These are phyloP conservation scores for Pseudorhombus dupliciocellatus DNA, from an alignment of 2,113 vertebrate genomes.

Conservation along the genomic window DNA sequence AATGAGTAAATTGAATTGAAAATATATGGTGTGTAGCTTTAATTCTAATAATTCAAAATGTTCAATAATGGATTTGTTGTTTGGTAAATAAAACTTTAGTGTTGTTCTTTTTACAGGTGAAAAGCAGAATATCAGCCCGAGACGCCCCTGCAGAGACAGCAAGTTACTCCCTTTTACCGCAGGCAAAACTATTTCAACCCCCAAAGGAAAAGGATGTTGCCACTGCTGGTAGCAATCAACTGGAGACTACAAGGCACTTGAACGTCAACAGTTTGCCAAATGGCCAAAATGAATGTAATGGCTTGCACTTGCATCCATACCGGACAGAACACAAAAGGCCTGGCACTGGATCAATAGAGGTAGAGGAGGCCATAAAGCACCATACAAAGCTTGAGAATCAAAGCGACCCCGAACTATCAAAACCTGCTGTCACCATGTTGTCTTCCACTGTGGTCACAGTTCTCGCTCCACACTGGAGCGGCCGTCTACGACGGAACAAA, in stretches of 20 bases:
- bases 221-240: slow-evolving; percentile 18
- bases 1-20: no score
- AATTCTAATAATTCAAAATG: neutral
- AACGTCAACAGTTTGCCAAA: slow-evolving; percentile 17
- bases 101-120: slow-evolving; percentile 56
- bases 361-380: slow-evolving; percentile 23
- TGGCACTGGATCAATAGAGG: slow-evolving; percentile 10
- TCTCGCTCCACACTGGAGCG: slow-evolving; percentile 76
- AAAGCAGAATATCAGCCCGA: slow-evolving; percentile 27
- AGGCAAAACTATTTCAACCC: slow-evolving; percentile 21
- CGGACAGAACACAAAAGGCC: slow-evolving; percentile 18
- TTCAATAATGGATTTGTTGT: neutral
- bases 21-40: neutral
- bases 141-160: slow-evolving; percentile 8
- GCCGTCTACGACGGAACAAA: slow-evolving; percentile 63
- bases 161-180: slow-evolving; percentile 6
- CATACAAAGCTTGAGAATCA: slow-evolving; percentile 19
- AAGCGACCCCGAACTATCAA: slow-evolving; percentile 9
- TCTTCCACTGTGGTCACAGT: slow-evolving; percentile 78
- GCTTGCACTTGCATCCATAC: slow-evolving; percentile 6
- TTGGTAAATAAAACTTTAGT: slow-evolving; percentile 4
- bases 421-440: slow-evolving; percentile 64
- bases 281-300: slow-evolving; percentile 19
- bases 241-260: slow-evolving; percentile 11
- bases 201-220: slow-evolving; percentile 24